A percentile compares a stretch with the other conserved stretches of the same genome.
Evolutionary conservation across 2,113 vertebrate species (phyloP).

Genomic region (Centropus unirufus): DNA sequence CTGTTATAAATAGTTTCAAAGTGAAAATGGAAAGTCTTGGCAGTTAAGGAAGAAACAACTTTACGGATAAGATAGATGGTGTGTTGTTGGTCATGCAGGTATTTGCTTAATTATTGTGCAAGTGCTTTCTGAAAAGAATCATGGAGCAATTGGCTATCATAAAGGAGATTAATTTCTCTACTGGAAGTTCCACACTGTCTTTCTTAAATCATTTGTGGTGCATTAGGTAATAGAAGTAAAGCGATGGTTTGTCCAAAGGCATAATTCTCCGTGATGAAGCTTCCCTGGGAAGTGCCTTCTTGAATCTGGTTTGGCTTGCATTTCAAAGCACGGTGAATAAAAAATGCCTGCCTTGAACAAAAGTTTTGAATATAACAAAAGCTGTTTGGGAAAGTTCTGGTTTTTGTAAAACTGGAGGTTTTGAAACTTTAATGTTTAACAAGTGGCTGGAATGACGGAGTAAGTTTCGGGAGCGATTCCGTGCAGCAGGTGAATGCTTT

Average conservation of each 20-base stretch:
- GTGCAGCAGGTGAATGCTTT: neutral
- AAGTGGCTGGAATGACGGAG: neutral
- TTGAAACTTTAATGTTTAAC: neutral
- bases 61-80: neutral
- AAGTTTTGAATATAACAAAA: neutral
- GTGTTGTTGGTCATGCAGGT: neutral
- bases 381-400: neutral
- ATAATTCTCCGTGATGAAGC: neutral
- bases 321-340: neutral
- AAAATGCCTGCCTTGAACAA: neutral
- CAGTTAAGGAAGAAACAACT: neutral
- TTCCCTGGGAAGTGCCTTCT: neutral
- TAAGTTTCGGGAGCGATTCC: neutral
- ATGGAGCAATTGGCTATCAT: neutral
- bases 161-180: neutral
- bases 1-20: neutral
- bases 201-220: neutral
- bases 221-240: slow-evolving; percentile 6
- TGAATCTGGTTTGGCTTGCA: neutral
- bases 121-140: neutral
- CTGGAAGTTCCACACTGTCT: neutral
- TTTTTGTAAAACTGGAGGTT: neutral
- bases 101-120: neutral
- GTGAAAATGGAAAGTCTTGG: neutral
- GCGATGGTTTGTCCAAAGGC: neutral